Evolutionary conservation across 1,140 invertebrate species (phyloP), one percentile per base, ranked within the genome.

Genomic region (Zaprionus taronus): DNA sequence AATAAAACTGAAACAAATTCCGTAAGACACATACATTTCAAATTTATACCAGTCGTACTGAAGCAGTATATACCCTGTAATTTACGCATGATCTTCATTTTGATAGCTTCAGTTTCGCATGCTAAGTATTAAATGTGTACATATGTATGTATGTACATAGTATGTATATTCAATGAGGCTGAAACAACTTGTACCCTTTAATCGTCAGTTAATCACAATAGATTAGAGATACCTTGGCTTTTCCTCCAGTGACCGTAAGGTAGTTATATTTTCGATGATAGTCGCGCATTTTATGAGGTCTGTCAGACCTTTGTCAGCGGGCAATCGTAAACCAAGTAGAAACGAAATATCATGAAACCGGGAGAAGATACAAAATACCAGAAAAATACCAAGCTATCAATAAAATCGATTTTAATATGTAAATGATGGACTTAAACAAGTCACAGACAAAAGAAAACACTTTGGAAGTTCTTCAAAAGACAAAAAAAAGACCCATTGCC

Each of bases 361-460:
- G 17, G 57, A 62, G 14, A 44, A 34, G 56, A 36, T 64, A 83
- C 80, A 80, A 87, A 86, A 83, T 74, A 77, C 77, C 83, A 86
- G 83, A 86, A 86, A 86, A 86, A 87, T 79, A 80, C 69, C 85
- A 63, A 55, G 61, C 73, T 84, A 77, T 62, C 68, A 53, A 71
- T 70, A 70, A 61, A 62, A 80, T 79, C 53, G 66, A 83, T 83
- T 82, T 82, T 60, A 71, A 74, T 80, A 86, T 86, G 79, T 64
- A 86, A 86, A 87, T 87, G 68, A 69, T 71, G 61, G 68, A 82
- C 65, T 79, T 56, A 79, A 76, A 41, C 47, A n/a, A 31, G 36
- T 26, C 49, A 26, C 15, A 71, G 75, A 86, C 72, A 75, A 83
- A 70, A 60, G 67, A 63, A 79, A 72, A 70, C 64, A 51, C 71